A percentile compares a stretch with the other conserved stretches of the same genome.
phyloP scores from a whole-genome alignment of 2,113 vertebrate genomes.

The Oncorhynchus keta region DNA sequence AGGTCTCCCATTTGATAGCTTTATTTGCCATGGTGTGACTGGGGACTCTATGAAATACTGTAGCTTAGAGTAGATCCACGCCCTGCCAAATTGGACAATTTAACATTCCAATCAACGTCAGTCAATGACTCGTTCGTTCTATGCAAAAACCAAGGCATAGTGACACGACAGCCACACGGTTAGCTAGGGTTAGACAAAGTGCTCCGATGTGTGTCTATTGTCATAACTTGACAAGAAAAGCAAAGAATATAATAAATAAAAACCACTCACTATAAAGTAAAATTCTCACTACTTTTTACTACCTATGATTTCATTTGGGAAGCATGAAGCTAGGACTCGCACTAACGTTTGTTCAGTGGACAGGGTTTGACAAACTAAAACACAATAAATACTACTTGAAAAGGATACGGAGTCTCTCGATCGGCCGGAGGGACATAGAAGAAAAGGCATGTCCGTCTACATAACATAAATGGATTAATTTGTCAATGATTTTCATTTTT shows the following conservation, averaged over 20 bases:
- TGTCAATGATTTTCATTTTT: constrained; percentile 47
- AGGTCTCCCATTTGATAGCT: constrained; percentile 6
- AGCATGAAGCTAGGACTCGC: constrained; percentile 60
- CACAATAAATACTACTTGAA: constrained; percentile 75
- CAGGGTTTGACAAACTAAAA: constrained; percentile 68
- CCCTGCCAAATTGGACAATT: constrained; percentile 9
- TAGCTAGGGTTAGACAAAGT: constrained; percentile 51
- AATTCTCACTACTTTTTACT: constrained; percentile 58
- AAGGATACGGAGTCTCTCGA: constrained; percentile 63
- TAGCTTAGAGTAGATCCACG: constrained; percentile 9
- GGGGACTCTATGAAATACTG: constrained; percentile 7
- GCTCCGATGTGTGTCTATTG: constrained; percentile 49
- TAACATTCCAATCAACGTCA: constrained; percentile 1
- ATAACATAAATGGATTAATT: constrained; percentile 60
- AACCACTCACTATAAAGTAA: constrained; percentile 46
- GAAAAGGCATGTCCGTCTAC: constrained; percentile 65
- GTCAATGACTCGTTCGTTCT: constrained; percentile 15
- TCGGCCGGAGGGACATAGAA: constrained; percentile 63
- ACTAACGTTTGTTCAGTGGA: constrained; percentile 69
- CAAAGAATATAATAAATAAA: constrained; percentile 51
- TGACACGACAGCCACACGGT: constrained; percentile 29
- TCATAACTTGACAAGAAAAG: constrained; percentile 48
- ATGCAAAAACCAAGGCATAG: constrained; percentile 18
- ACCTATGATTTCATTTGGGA: constrained; percentile 64
- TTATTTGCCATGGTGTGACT: constrained; percentile 2